Evolutionary conservation across 2,888 invertebrate genomes (phyloP), one percentile per base, ranked within the genome.

Genomic region (Campoletis raptor): DNA sequence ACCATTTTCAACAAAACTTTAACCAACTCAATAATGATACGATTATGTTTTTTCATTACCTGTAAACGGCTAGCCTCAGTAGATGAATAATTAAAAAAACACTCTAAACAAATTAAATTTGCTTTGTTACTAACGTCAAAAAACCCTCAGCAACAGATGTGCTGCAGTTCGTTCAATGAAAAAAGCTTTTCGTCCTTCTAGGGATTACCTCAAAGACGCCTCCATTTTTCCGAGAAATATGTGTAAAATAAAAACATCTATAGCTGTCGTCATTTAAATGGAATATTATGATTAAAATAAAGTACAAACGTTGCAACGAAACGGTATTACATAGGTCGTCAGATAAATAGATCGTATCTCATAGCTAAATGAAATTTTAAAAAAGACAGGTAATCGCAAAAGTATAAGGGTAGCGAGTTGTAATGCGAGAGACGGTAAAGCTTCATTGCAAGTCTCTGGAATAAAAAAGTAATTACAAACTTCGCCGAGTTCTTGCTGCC

Each of bases 401-500:
- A 85, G 66, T 83, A 86, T 40, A 66, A 81, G 64, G 45, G 67
- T 70, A 77, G 70, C 70, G 85, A 88, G 87, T 88, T 87, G 85
- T 87, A 86, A 87, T 84, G 77, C 81, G 66, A 52, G 36, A 77
- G 40, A 72, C 70, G 70, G 77, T 78, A 85, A 87, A 87, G 86
- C 82, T 85, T 70, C 76, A 87, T 87, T 87, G 84, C 85, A 85
- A 89, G 87, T 88, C 80, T 73, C 61, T 48, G 81, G 83, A 87
- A 89, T 89, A 87, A 89, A 88, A 89, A 89, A 89, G 89, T 87
- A 87, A 89, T 89, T 89, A 89, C 73, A 89, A 85, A 89, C 85
- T 89, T 88, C 74, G 76, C 81, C 61, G 70, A 48, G 52, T 66
- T 87, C 86, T 80, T 67, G 54, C 82, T 36, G 57, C 42, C 64